phyloP scores from a whole-genome alignment of 2,888 invertebrate genomes.

The Chesias legatella region DNA sequence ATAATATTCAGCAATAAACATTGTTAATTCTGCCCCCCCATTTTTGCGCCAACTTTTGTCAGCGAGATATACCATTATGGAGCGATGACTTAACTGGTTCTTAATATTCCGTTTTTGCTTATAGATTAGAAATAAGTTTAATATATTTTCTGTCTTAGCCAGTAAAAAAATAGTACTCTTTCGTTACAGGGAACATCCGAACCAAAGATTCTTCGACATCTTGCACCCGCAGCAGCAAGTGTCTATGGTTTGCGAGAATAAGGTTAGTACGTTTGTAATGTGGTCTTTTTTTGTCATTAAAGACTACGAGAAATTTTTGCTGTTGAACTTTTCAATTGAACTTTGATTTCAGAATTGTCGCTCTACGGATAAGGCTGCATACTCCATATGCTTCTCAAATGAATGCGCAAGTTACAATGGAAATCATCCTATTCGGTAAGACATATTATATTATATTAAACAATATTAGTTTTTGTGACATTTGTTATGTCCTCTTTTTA shows the following conservation, averaged over 20 bases:
- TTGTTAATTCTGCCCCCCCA: no score
- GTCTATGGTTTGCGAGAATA: slow-evolving; percentile 97
- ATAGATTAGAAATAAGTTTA: no score
- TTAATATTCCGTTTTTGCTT: no score
- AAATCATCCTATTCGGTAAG: slow-evolving; percentile 91
- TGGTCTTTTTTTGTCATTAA: neutral
- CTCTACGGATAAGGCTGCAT: slow-evolving; percentile 93
- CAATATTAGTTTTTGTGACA: no score
- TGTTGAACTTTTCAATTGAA: no score
- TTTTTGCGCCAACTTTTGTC: no score
- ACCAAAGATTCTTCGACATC: slow-evolving; percentile 91
- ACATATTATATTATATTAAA: neutral
- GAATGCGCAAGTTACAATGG: slow-evolving; percentile 98
- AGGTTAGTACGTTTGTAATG: slow-evolving; percentile 77
- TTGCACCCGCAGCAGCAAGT: slow-evolving; percentile 96
- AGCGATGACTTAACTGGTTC: no score
- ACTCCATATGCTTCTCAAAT: slow-evolving; percentile 97
- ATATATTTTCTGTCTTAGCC: no score
- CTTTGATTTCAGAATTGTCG: slow-evolving; percentile 88
- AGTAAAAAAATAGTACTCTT: neutral
- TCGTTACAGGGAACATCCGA: slow-evolving; percentile 85
- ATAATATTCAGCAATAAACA: no score
- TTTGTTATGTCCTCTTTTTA: no score
- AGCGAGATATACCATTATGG: no score
- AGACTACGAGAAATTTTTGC: no score